Conservation (phyloP, 2,797 vertebrate species). For the Orestias chungarensis region DNA sequence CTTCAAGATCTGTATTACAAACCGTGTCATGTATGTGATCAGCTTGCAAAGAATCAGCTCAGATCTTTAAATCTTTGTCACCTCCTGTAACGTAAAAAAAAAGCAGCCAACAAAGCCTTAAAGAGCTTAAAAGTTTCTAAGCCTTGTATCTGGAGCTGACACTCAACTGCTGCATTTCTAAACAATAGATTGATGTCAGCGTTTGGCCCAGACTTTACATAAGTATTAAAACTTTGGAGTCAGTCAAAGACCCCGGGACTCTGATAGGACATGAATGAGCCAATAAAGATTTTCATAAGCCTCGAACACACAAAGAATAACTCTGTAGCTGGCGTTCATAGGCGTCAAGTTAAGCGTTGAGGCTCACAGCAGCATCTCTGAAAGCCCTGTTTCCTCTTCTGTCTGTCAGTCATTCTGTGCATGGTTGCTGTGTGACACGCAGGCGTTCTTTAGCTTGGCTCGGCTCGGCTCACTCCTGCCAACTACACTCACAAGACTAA, state of each 20-base stretch:
- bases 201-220: slow-evolving; percentile 23
- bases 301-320: slow-evolving; percentile 8
- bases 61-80: slow-evolving; percentile 1
- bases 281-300: slow-evolving; percentile 11
- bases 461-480: background rate
- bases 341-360: slow-evolving; percentile 13
- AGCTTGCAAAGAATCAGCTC: background rate
- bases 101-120: slow-evolving; percentile 17
- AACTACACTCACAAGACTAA: background rate
- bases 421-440: background rate
- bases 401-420: slow-evolving; percentile 23
- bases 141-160: slow-evolving; percentile 12
- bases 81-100: background rate
- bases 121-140: slow-evolving; percentile 19
- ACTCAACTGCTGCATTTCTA: slow-evolving; percentile 13
- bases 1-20: background rate
- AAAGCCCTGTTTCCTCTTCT: slow-evolving; percentile 11
- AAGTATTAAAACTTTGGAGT: slow-evolving; percentile 18
- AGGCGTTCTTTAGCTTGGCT: background rate
- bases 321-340: slow-evolving; percentile 1
- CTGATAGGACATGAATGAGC: slow-evolving; percentile 11
- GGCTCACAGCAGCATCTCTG: background rate
- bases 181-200: slow-evolving; percentile 20
- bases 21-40: background rate
- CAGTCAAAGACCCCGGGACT: slow-evolving; percentile 9